Evolutionary conservation across 2,113 vertebrate genomes (phyloP).

Genomic region (Sinocyclocheilus grahami): DNA sequence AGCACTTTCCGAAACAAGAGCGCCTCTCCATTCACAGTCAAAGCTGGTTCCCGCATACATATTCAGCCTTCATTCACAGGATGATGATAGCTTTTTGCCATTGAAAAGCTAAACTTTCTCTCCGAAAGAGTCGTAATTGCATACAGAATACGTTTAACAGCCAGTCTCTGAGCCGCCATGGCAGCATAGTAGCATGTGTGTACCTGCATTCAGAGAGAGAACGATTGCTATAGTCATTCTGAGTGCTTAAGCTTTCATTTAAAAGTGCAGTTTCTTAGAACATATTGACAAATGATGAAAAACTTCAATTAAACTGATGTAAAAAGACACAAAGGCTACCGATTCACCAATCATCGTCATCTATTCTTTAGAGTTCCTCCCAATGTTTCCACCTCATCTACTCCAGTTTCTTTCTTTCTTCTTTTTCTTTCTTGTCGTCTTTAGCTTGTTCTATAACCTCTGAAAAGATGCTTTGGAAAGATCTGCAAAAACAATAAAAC

Average conservation of each 20-base stretch:
- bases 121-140: not conserved
- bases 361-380: not conserved
- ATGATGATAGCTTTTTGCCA: slow-evolving; percentile 17
- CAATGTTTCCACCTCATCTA: not conserved
- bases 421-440: not conserved
- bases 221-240: not conserved
- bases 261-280: not conserved
- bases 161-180: not conserved
- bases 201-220: not conserved
- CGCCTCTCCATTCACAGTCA: not conserved
- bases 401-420: not conserved
- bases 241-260: not conserved
- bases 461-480: not conserved
- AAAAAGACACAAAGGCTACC: not conserved
- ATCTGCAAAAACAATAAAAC: not conserved
- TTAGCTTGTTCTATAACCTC: not conserved
- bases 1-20: slow-evolving; percentile 15
- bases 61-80: slow-evolving; percentile 23
- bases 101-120: slow-evolving; percentile 24
- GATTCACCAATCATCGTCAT: not conserved
- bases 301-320: not conserved
- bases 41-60: not conserved
- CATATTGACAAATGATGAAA: not conserved
- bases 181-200: not conserved
- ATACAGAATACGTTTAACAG: not conserved